Conservation (phyloP, 2,113 vertebrate species). For the Gorsachius goisagi region DNA sequence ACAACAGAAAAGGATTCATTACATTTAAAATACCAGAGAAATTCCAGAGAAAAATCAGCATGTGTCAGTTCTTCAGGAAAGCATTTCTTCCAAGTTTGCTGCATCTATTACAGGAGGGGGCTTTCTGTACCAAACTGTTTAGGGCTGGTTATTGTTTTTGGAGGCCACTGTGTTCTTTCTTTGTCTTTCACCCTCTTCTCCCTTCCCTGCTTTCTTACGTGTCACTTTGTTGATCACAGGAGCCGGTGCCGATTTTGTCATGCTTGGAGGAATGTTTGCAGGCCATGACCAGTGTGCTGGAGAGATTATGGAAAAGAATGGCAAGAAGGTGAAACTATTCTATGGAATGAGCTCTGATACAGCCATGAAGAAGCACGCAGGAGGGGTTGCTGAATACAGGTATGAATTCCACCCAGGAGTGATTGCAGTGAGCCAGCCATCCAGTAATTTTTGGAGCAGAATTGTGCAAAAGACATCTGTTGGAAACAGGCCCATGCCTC, state of each 20-base stretch:
- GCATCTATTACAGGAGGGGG: not conserved
- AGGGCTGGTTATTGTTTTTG: not conserved
- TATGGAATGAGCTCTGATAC: conserved; percentile 99
- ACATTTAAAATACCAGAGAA: not conserved
- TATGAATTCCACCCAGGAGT: conserved; percentile 46
- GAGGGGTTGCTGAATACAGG: conserved; percentile 96
- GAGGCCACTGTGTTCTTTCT: not conserved
- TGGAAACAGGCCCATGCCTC: not conserved
- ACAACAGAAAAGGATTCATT: not conserved
- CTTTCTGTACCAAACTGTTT: not conserved
- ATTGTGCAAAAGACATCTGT: not conserved
- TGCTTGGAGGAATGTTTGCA: conserved; percentile 98
- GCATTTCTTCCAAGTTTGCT: not conserved
- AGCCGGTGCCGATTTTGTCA: conserved; percentile 95
- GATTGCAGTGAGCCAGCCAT: not conserved
- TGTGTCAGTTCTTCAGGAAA: not conserved
- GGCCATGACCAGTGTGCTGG: conserved; percentile 96
- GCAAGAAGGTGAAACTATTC: conserved; percentile 94
- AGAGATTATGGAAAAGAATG: conserved; percentile 90
- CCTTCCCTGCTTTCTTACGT: not conserved
- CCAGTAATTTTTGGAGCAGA: not conserved
- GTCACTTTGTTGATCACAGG: conserved; percentile 71
- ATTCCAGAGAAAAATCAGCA: not conserved
- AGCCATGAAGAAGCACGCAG: conserved; percentile 96
- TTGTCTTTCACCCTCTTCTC: not conserved